phyloP scores from a whole-genome alignment of 2,888 invertebrate species.

The Drosophila colorata region DNA sequence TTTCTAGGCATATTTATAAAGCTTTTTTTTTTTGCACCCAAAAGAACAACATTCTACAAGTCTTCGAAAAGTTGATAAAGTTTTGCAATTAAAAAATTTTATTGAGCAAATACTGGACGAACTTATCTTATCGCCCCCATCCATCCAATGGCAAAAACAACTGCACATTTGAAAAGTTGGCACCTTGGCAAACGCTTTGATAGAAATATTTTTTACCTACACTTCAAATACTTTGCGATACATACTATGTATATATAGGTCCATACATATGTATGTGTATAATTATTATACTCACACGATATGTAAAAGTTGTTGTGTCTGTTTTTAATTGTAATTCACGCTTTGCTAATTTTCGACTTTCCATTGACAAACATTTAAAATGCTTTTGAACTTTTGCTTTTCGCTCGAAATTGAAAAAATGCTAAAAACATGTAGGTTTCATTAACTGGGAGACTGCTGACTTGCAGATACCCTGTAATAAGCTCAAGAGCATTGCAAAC shows the following conservation, averaged over 20 bases:
- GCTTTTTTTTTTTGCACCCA: constrained; percentile 16
- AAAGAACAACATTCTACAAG: constrained; percentile 8
- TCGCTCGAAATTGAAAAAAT: constrained; percentile 7
- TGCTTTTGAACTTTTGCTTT: constrained; percentile 46
- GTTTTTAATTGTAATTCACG: constrained; percentile 60
- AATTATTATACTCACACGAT: constrained; percentile 34
- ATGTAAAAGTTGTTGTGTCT: constrained; percentile 37
- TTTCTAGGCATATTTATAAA: constrained; percentile 18
- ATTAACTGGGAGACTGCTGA: background rate
- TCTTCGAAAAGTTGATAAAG: constrained; percentile 36
- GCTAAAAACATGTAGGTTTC: background rate
- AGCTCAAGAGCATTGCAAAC: too few species aligned
- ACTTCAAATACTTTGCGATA: constrained; percentile 6
- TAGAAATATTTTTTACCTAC: background rate
- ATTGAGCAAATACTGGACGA: constrained; percentile 28
- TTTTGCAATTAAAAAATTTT: constrained; percentile 50
- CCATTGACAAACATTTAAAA: constrained; percentile 76
- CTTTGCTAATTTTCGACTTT: constrained; percentile 69
- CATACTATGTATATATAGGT: constrained; percentile 12
- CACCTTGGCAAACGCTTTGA: constrained; percentile 7
- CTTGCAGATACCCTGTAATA: background rate
- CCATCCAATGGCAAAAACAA: constrained; percentile 40
- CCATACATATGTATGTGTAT: constrained; percentile 1
- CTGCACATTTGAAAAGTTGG: constrained; percentile 24
- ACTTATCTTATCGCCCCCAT: constrained; percentile 49